Evolutionary conservation across 2,113 vertebrate species (phyloP).

Genomic region (Phalacrocorax pelagicus): DNA sequence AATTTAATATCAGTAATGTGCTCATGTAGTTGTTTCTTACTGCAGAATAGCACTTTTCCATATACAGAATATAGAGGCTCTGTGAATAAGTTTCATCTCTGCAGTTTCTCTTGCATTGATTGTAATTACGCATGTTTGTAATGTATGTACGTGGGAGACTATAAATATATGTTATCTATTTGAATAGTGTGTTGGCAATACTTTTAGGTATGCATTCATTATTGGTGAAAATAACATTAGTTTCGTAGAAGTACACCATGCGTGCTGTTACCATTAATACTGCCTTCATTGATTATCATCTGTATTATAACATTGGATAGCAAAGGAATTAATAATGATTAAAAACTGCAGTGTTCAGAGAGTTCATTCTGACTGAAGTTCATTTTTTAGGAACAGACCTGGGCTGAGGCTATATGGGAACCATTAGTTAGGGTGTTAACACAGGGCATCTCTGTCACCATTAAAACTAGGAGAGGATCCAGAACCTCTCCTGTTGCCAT

Average conservation of each 20-base stretch:
- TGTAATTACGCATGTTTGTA: slow-evolving; percentile 58
- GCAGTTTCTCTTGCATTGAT: slow-evolving; percentile 14
- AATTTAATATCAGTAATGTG: not conserved
- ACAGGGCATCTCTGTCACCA: not conserved
- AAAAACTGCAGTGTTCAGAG: not conserved
- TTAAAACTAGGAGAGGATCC: not conserved
- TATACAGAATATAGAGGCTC: not conserved
- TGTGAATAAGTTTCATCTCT: not conserved
- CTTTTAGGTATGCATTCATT: slow-evolving; percentile 46
- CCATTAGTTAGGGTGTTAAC: not conserved
- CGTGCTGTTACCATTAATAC: slow-evolving; percentile 12
- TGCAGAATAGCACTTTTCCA: slow-evolving; percentile 7
- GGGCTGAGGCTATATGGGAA: not conserved
- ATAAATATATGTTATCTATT: slow-evolving; percentile 58
- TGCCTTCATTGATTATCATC: not conserved
- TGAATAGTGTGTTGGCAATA: slow-evolving; percentile 55
- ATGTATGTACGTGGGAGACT: slow-evolving; percentile 14
- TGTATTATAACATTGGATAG: slow-evolving; percentile 5
- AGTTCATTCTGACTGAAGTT: not conserved
- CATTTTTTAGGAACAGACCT: not conserved
- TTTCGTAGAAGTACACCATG: not conserved
- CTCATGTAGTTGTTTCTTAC: not conserved
- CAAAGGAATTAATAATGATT: slow-evolving; percentile 15
- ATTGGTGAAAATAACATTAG: slow-evolving; percentile 34
- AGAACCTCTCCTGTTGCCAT: not conserved